Evolutionary conservation across 2,797 vertebrate genomes (phyloP).

Genomic region (Tauraco hartlaubi): DNA sequence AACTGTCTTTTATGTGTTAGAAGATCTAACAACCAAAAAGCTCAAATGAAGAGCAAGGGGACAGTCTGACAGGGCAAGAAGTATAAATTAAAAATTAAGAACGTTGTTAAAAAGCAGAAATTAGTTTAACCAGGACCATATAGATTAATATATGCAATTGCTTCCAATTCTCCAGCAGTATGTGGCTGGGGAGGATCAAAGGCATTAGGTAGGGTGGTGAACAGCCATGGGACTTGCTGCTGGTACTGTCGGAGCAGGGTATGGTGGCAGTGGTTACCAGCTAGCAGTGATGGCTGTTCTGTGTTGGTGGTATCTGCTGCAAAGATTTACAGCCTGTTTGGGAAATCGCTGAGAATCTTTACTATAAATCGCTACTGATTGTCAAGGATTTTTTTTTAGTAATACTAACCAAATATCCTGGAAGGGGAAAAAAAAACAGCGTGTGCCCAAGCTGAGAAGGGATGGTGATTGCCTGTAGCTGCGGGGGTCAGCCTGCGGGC

Average conservation of each 20-base stretch:
- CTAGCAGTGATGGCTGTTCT: background rate
- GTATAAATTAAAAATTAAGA: background rate
- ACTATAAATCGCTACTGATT: background rate
- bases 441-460: background rate
- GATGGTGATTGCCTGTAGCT: background rate
- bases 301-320: fast-evolving
- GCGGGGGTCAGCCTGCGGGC: background rate
- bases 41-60: background rate
- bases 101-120: background rate
- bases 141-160: background rate
- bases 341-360: background rate
- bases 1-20: background rate
- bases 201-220: background rate
- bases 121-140: background rate
- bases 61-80: background rate
- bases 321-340: background rate
- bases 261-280: background rate
- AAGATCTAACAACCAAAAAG: background rate
- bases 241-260: background rate
- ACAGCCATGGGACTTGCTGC: background rate
- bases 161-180: background rate
- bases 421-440: background rate
- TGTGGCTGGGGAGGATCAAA: background rate
- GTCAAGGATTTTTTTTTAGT: background rate
- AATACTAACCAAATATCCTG: background rate